These are phyloP conservation scores for Gasteruption jaculator DNA, from an alignment of 2,888 invertebrate species.

Conservation along the genomic window DNA sequence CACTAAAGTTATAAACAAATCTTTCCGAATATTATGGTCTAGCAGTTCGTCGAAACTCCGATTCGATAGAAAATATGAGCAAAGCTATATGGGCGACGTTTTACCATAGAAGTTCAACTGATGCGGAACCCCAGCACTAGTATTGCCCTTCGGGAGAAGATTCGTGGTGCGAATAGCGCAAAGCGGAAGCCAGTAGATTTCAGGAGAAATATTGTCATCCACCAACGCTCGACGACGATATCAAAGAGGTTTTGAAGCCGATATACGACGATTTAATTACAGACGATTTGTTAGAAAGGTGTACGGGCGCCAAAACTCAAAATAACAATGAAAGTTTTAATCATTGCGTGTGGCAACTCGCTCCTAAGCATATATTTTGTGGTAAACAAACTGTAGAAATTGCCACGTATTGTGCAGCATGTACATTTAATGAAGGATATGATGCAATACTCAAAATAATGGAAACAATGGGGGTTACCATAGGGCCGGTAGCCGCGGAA, in stretches of 20 bases:
- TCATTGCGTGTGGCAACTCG: conserved; percentile 20
- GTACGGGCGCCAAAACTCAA: conserved; percentile 21
- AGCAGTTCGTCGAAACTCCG: conserved; percentile 16
- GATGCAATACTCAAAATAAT: conserved; percentile 21
- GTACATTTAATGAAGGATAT: conserved; percentile 20
- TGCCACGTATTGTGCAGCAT: conserved; percentile 16
- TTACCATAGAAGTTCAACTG: conserved; percentile 17
- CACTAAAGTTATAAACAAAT: conserved; percentile 14
- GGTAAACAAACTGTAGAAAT: conserved; percentile 15
- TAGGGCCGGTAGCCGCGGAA: conserved; percentile 16
- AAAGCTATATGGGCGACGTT: conserved; percentile 19
- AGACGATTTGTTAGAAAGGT: conserved; percentile 19
- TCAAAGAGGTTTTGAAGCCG: conserved; percentile 17
- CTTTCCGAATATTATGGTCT: conserved; percentile 14
- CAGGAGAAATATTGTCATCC: conserved; percentile 15
- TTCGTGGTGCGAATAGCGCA: conserved; percentile 17
- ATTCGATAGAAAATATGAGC: conserved; percentile 17
- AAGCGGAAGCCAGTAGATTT: conserved; percentile 9
- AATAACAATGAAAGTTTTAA: conserved; percentile 23
- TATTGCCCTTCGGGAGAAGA: conserved; percentile 16
- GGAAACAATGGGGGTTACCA: conserved; percentile 20
- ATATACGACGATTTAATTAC: conserved; percentile 20
- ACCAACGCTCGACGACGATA: conserved; percentile 17
- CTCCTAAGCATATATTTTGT: conserved; percentile 19
- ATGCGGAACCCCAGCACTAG: conserved; percentile 17